A percentile compares a stretch with the other conserved stretches of the same genome.
phyloP scores from a whole-genome alignment of 1,140 invertebrate genomes.

The Papilio polytes region DNA sequence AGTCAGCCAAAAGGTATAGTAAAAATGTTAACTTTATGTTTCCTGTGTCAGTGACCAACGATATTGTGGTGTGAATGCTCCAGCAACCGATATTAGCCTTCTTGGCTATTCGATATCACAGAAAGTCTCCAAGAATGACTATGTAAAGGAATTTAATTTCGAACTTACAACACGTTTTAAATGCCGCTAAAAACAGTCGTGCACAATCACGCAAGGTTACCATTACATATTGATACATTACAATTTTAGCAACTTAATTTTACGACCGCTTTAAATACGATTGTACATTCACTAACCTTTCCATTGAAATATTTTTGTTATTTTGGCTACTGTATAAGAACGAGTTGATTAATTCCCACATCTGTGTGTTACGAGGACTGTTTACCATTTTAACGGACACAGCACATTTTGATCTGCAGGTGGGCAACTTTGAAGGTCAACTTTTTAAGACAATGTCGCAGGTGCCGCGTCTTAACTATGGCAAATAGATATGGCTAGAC shows the following conservation, averaged over 20 bases:
- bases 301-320: constrained; percentile 29
- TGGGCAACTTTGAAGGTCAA: constrained; percentile 67
- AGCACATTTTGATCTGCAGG: constrained; percentile 67
- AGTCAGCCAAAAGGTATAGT: constrained; percentile 71
- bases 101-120: constrained; percentile 19
- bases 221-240: constrained; percentile 6
- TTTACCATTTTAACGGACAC: constrained; percentile 60
- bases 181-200: background rate
- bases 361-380: constrained; percentile 45
- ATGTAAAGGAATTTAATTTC: background rate
- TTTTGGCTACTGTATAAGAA: constrained; percentile 13
- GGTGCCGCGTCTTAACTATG: constrained; percentile 74
- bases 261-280: background rate
- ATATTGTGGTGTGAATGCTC: constrained; percentile 73
- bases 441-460: constrained; percentile 77
- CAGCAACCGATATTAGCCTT: constrained; percentile 52
- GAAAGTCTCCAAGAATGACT: background rate
- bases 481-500: constrained; percentile 79
- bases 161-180: background rate
- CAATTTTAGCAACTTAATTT: constrained; percentile 25
- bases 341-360: constrained; percentile 29
- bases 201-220: constrained; percentile 20
- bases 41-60: constrained; percentile 71
- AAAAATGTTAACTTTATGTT: constrained; percentile 73
- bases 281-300: constrained; percentile 33